These are phyloP conservation scores for Mus musculus DNA, from an alignment of 2,113 vertebrate species.

Conservation along the genomic window DNA sequence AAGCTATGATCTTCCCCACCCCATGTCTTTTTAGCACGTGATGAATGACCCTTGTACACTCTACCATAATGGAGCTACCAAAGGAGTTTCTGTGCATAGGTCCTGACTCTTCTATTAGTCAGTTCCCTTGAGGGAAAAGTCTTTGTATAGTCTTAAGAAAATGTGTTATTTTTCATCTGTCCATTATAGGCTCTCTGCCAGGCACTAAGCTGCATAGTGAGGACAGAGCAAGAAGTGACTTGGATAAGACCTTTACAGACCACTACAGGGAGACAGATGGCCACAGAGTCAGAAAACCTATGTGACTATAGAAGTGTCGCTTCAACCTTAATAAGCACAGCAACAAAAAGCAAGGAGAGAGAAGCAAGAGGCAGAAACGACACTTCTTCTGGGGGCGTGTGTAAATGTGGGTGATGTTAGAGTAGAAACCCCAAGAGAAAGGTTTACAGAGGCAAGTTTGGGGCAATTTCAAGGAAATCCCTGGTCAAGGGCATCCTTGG, in stretches of 20 bases:
- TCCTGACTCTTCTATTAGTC: background rate
- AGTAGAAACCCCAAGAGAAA: background rate
- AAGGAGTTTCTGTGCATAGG: background rate
- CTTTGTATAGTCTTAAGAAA: background rate
- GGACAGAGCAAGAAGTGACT: background rate
- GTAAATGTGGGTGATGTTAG: background rate
- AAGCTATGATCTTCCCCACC: background rate
- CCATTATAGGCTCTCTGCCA: background rate
- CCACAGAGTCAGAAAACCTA: background rate
- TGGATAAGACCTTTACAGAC: background rate
- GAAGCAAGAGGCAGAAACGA: background rate
- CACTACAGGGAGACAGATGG: background rate
- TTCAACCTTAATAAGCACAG: background rate
- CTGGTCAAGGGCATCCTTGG: background rate
- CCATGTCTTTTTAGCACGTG: background rate
- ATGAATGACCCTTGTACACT: background rate
- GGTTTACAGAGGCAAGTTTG: background rate
- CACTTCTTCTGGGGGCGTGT: fast-evolving
- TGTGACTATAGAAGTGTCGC: background rate
- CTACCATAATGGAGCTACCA: background rate
- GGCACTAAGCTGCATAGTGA: background rate
- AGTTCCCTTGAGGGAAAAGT: conserved; percentile 16
- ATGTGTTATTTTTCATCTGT: background rate
- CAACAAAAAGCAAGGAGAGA: background rate
- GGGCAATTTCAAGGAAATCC: background rate